Evolutionary conservation across 2,797 vertebrate genomes (phyloP).

Genomic region (Squalus acanthias): DNA sequence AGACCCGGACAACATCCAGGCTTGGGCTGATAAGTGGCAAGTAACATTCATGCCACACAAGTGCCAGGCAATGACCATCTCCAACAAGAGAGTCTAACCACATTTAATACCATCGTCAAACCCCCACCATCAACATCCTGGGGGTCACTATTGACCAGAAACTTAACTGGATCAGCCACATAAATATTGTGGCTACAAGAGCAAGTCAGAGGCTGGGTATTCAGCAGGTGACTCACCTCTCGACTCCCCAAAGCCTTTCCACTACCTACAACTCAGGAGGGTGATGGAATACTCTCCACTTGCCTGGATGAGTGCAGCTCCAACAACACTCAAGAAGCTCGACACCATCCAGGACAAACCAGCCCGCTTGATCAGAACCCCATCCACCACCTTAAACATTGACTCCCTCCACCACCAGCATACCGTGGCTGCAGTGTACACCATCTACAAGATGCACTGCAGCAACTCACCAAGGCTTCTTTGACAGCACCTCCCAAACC

Average conservation of each 20-base stretch:
- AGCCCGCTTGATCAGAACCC: background rate
- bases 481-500: background rate
- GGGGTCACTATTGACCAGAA: background rate
- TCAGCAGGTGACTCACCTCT: background rate
- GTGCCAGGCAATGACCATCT: too few species aligned
- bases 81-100: too few species aligned
- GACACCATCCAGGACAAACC: background rate
- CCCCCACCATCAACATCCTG: too few species aligned
- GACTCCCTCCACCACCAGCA: background rate
- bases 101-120: too few species aligned
- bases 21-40: too few species aligned
- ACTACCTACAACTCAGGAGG: background rate
- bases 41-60: too few species aligned
- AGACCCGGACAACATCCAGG: too few species aligned
- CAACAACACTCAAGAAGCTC: background rate
- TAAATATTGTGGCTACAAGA: background rate
- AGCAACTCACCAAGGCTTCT: background rate
- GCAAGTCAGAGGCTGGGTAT: background rate
- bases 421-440: background rate
- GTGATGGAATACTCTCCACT: background rate
- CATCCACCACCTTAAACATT: background rate
- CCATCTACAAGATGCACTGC: background rate
- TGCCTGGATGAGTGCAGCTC: background rate
- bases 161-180: background rate
- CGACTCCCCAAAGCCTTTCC: background rate